Conservation (phyloP, 2,113 vertebrate genomes). For the Steatornis caripensis region DNA sequence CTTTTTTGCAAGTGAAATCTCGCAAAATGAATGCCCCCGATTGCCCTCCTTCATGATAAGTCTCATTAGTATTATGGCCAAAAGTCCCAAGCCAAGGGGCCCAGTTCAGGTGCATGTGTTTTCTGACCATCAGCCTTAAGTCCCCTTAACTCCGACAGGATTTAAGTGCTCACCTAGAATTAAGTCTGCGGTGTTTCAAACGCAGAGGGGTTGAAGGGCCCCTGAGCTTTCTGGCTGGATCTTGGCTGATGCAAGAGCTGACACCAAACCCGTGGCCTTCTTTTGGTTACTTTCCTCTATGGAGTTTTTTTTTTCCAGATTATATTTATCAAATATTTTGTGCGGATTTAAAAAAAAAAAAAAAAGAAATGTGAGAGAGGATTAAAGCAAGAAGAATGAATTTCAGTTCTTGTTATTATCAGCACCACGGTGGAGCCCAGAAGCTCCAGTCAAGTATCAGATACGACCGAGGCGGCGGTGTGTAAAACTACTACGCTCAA, state of each 20-base stretch:
- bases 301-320: neutral
- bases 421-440: fast-evolving
- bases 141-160: neutral
- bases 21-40: fast-evolving
- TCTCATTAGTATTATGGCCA: fast-evolving
- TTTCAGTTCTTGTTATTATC: neutral
- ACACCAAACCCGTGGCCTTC: neutral
- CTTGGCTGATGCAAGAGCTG: neutral
- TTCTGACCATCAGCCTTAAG: neutral
- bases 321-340: neutral
- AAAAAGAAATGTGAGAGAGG: fast-evolving
- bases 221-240: neutral
- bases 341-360: neutral
- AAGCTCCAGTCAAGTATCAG: neutral
- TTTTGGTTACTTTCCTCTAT: neutral
- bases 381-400: neutral
- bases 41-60: neutral
- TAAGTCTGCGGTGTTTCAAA: neutral
- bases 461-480: fast-evolving
- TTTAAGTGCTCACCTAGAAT: neutral
- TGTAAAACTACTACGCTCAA: neutral
- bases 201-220: neutral
- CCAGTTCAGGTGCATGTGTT: neutral
- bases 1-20: neutral
- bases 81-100: neutral